phyloP scores from a whole-genome alignment of 1,140 invertebrate genomes.

The Drosophila ogumai region DNA sequence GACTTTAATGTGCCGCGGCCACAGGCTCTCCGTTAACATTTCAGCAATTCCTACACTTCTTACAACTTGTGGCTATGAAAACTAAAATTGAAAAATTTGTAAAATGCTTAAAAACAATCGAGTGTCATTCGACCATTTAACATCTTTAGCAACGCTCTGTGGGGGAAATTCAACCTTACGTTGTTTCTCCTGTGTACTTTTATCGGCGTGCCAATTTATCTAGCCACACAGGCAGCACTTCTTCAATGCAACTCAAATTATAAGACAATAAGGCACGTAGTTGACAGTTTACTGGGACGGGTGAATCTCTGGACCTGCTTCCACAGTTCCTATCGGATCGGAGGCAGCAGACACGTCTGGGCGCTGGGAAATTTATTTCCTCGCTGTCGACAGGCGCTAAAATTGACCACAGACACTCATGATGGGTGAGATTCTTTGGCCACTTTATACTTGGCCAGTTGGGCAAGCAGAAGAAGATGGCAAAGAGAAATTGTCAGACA shows the following conservation, averaged over 20 bases:
- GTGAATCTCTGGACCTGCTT: slow-evolving; percentile 30
- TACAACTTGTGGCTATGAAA: slow-evolving; percentile 18
- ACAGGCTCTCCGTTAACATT: slow-evolving; percentile 33
- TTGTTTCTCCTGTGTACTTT: slow-evolving; percentile 44
- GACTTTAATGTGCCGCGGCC: slow-evolving; percentile 27
- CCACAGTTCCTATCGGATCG: slow-evolving; percentile 9
- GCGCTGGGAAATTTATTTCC: slow-evolving; percentile 61
- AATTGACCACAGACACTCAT: slow-evolving; percentile 53
- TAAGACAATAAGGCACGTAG: slow-evolving; percentile 75
- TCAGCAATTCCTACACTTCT: slow-evolving; percentile 19
- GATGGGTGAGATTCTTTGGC: slow-evolving; percentile 19
- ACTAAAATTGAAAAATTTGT: slow-evolving; percentile 9
- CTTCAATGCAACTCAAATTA: slow-evolving; percentile 67
- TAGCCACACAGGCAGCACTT: slow-evolving; percentile 10
- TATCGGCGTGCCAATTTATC: slow-evolving; percentile 74
- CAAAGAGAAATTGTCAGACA: slow-evolving; percentile 15
- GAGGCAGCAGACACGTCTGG: slow-evolving; percentile 65
- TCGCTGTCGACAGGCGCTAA: slow-evolving; percentile 54
- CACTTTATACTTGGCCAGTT: slow-evolving; percentile 7
- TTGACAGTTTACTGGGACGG: slow-evolving; percentile 21
- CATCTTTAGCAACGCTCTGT: slow-evolving; percentile 27
- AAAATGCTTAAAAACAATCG: slow-evolving; percentile 32
- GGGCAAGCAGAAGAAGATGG: slow-evolving; percentile 1
- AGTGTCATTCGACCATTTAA: slow-evolving; percentile 29
- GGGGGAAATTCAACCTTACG: background rate